Conservation (phyloP, 2,797 vertebrate genomes). For the Enteromius treurensis region DNA sequence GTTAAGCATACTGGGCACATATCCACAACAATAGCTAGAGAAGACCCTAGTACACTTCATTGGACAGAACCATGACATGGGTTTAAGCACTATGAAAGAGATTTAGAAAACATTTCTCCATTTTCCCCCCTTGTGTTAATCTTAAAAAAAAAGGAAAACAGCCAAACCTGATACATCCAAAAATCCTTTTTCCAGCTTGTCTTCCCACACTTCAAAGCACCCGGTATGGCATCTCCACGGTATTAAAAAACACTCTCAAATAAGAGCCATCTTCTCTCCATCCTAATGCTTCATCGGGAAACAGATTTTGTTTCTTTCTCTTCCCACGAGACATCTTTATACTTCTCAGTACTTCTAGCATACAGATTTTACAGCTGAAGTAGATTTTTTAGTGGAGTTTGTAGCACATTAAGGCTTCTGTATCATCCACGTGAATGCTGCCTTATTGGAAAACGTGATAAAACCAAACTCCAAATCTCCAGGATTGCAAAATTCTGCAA, state of each 20-base stretch:
- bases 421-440: background rate
- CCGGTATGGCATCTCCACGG: slow-evolving; percentile 76
- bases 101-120: slow-evolving; percentile 28
- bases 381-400: slow-evolving; percentile 18
- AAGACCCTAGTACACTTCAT: slow-evolving; percentile 7
- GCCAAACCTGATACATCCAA: slow-evolving; percentile 66
- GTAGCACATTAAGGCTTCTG: background rate
- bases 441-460: background rate
- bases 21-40: slow-evolving; percentile 4
- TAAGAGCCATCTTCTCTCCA: slow-evolving; percentile 67
- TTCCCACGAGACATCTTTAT: slow-evolving; percentile 35
- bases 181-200: slow-evolving; percentile 70
- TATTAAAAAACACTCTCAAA: slow-evolving; percentile 73
- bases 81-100: slow-evolving; percentile 32
- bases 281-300: slow-evolving; percentile 72
- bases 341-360: slow-evolving; percentile 6
- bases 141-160: slow-evolving; percentile 36
- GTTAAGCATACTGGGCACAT: slow-evolving; percentile 51
- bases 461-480: background rate
- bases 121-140: slow-evolving; percentile 21
- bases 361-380: slow-evolving; percentile 26
- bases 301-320: slow-evolving; percentile 66
- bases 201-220: slow-evolving; percentile 79
- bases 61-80: slow-evolving; percentile 34
- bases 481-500: background rate